A percentile compares a stretch with the other conserved stretches of the same genome.
phyloP scores from a whole-genome alignment of 2,113 vertebrate genomes.

The Numida meleagris region DNA sequence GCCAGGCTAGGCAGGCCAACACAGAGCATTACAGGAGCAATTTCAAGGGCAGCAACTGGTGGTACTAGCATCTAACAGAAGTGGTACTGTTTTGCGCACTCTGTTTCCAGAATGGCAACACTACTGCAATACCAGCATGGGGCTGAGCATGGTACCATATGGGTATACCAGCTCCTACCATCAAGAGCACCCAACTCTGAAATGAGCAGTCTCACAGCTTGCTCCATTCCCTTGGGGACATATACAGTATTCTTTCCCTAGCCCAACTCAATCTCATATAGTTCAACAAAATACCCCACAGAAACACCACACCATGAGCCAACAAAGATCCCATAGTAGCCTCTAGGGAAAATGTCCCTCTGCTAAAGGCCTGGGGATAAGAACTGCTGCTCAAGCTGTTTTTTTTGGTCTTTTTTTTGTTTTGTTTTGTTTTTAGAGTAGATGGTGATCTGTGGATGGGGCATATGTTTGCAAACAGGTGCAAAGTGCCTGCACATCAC shows the following conservation, averaged over 20 bases:
- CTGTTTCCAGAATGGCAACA: not conserved
- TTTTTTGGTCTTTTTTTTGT: too few relatives aligned
- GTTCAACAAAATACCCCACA: not conserved
- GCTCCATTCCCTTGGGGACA: not conserved
- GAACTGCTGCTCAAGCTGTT: not conserved
- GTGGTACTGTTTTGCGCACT: not conserved
- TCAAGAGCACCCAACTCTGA: not conserved
- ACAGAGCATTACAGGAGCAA: not conserved
- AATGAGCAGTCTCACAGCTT: not conserved
- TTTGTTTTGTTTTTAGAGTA: too few relatives aligned
- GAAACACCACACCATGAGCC: not conserved
- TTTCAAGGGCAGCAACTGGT: not conserved
- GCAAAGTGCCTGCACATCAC: not conserved
- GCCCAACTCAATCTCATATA: not conserved
- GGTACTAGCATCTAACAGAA: not conserved
- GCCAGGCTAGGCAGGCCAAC: not conserved
- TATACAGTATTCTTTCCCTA: not conserved
- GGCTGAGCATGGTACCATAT: not conserved
- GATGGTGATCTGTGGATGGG: not conserved
- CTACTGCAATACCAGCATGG: not conserved
- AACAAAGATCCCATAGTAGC: not conserved
- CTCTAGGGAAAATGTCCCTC: not conserved
- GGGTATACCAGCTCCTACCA: not conserved
- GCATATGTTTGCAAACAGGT: not conserved
- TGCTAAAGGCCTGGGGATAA: not conserved